Conservation (phyloP, 2,113 vertebrate genomes). For the Podocnemis expansa region DNA sequence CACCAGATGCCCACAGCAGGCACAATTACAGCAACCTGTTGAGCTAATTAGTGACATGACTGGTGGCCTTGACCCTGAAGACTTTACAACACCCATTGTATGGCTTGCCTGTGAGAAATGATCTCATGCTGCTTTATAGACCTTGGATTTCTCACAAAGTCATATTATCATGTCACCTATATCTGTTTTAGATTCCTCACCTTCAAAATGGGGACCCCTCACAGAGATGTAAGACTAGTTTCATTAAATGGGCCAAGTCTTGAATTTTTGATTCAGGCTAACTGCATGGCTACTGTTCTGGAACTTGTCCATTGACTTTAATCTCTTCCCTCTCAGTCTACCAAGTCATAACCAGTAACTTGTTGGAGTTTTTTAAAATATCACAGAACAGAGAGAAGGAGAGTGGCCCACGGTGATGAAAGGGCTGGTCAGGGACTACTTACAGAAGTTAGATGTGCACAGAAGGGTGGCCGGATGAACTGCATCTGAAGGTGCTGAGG, state of each 20-base stretch:
- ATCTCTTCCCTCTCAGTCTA: background rate
- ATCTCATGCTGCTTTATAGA: background rate
- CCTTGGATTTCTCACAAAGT: background rate
- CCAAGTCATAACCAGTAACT: background rate
- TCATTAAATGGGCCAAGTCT: background rate
- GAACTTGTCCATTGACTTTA: background rate
- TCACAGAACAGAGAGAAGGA: no score
- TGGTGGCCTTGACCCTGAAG: background rate
- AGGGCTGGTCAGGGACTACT: no score
- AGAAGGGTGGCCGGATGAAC: no score
- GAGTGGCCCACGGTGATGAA: no score
- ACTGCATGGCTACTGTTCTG: background rate
- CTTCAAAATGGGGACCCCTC: background rate
- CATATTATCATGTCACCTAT: background rate
- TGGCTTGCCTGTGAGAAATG: background rate
- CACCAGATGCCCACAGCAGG: background rate
- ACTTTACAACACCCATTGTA: background rate
- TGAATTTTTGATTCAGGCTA: background rate
- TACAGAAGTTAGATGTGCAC: no score
- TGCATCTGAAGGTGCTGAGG: no score
- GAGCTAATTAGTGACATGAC: background rate
- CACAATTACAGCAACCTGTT: background rate
- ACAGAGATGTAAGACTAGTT: background rate
- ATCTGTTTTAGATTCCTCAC: background rate
- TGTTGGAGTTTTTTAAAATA: background rate